phyloP scores from a whole-genome alignment of 2,113 vertebrate species.

The Gambusia affinis region DNA sequence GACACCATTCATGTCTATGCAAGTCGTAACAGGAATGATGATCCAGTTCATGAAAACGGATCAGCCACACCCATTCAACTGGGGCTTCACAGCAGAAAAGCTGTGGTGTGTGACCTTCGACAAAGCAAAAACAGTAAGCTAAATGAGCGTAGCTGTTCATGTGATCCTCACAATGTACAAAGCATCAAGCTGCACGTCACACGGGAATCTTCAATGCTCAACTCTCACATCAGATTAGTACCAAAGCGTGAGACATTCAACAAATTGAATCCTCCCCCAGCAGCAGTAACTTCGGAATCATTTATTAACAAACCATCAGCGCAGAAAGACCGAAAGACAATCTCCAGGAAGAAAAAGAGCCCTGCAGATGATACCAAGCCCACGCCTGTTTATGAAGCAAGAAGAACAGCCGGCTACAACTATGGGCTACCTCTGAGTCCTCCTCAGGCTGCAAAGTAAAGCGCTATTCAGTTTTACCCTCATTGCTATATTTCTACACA shows the following conservation, averaged over 20 bases:
- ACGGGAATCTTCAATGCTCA: not conserved
- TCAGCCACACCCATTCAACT: conserved; percentile 13
- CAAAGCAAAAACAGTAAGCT: conserved; percentile 1
- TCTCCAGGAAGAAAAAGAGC: conserved; percentile 12
- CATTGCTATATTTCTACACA: not conserved
- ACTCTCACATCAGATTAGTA: not conserved
- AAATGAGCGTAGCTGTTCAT: not conserved
- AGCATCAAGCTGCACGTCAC: conserved; percentile 3
- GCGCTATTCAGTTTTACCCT: not conserved
- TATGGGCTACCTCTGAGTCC: conserved; percentile 86
- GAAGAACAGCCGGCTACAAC: conserved; percentile 84
- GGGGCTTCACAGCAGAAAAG: not conserved
- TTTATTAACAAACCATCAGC: conserved; percentile 19
- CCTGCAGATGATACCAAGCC: not conserved
- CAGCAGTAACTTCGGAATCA: conserved; percentile 3
- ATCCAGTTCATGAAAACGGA: not conserved
- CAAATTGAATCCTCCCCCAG: conserved; percentile 19
- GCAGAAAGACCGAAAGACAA: conserved; percentile 19
- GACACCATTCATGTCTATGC: not conserved
- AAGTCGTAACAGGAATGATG: conserved; percentile 9
- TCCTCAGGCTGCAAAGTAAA: conserved; percentile 50
- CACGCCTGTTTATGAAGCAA: conserved; percentile 77
- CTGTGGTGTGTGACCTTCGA: not conserved
- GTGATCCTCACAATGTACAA: conserved; percentile 5
- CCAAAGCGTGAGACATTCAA: not conserved